Percentiles rank a stretch among this genome's conserved stretches.
phyloP scores from a whole-genome alignment of 2,888 invertebrate genomes.

The Yponomeuta plumbellus region DNA sequence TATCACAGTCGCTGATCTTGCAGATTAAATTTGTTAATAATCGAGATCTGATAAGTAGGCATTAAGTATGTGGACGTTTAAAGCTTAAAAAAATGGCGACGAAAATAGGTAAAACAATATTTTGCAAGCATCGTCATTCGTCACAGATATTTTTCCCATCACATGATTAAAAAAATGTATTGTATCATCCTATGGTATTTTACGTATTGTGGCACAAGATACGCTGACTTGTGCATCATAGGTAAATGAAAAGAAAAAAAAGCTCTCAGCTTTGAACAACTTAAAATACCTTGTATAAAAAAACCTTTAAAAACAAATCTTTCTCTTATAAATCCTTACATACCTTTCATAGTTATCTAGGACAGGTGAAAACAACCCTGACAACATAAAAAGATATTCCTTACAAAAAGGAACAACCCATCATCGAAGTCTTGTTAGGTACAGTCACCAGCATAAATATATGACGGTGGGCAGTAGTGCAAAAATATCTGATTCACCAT shows the following conservation, averaged over 20 bases:
- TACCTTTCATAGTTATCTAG: background rate
- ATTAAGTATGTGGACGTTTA: background rate
- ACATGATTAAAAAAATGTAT: background rate
- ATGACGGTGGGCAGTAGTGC: too few relatives aligned
- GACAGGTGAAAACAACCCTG: background rate
- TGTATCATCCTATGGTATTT: background rate
- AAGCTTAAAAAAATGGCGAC: constrained; percentile 4
- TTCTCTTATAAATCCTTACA: constrained; percentile 5
- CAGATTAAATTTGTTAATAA: constrained; percentile 26
- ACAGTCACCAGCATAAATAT: too few relatives aligned
- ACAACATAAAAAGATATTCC: background rate
- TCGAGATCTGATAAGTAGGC: constrained; percentile 2
- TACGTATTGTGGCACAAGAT: background rate
- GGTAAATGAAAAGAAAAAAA: background rate
- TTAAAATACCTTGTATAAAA: constrained; percentile 25
- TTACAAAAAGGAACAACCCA: background rate
- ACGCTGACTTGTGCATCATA: background rate
- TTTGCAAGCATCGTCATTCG: background rate
- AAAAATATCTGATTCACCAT: too few relatives aligned
- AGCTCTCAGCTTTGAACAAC: constrained; percentile 12
- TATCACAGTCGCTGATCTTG: constrained; percentile 69
- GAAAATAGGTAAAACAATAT: background rate
- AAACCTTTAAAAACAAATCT: constrained; percentile 19
- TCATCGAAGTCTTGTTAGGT: background rate
- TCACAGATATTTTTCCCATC: background rate